Evolutionary conservation across 2,113 vertebrate species (phyloP).

Genomic region (Takifugu flavidus): DNA sequence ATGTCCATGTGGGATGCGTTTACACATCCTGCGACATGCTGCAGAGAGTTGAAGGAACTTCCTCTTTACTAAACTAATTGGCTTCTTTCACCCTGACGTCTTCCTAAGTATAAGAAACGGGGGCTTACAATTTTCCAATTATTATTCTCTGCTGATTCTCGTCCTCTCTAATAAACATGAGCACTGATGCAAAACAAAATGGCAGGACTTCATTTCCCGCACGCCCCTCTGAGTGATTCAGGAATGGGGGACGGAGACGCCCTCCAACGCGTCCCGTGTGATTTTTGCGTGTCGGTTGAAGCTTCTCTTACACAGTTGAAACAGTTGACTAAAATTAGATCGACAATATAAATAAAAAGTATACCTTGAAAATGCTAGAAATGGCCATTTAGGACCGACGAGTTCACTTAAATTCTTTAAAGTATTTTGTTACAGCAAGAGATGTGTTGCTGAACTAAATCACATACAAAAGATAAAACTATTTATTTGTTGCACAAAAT

Average conservation of each 20-base stretch:
- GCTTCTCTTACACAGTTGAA: too few relatives aligned
- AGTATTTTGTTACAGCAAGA: too few relatives aligned
- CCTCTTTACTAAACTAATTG: slow-evolving; percentile 77
- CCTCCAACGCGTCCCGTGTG: slow-evolving; percentile 23
- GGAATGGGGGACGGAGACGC: slow-evolving; percentile 62
- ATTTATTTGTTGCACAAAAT: too few relatives aligned
- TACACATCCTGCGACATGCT: slow-evolving; percentile 44
- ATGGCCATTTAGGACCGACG: too few relatives aligned
- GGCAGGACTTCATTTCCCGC: slow-evolving; percentile 74
- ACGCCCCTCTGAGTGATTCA: slow-evolving; percentile 73
- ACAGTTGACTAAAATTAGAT: too few relatives aligned
- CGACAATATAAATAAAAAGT: too few relatives aligned
- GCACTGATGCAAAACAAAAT: slow-evolving; percentile 75
- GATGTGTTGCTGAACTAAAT: too few relatives aligned
- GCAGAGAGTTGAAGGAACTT: slow-evolving; percentile 56
- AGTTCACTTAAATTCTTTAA: too few relatives aligned
- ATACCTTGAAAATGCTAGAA: too few relatives aligned
- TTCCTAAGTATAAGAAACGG: slow-evolving; percentile 76
- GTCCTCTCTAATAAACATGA: slow-evolving; percentile 75
- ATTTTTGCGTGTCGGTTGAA: too few relatives aligned
- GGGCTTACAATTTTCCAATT: slow-evolving; percentile 77
- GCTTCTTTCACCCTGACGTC: slow-evolving; percentile 76
- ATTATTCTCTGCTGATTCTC: slow-evolving; percentile 72
- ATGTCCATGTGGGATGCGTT: slow-evolving; percentile 33
- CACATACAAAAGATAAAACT: too few relatives aligned